Evolutionary conservation across 92 coral and sea anemone species (phyloP), one percentile per base, ranked within the genome.

Genomic region (Porites evermanni): DNA sequence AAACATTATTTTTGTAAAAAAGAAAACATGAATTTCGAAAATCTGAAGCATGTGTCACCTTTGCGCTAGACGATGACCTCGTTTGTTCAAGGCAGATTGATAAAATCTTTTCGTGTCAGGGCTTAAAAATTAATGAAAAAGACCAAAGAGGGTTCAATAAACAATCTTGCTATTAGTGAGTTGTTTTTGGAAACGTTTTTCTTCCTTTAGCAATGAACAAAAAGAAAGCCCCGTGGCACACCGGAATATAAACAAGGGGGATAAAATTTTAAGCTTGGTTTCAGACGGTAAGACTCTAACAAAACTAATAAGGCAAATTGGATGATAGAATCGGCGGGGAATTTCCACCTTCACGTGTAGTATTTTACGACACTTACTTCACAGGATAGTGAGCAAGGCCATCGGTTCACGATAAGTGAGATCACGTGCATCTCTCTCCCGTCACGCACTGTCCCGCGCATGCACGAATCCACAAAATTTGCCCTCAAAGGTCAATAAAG

Each of bases 271-370:
- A 17, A 53, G 65, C 44, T 54, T 54, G 74, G 74, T 61, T 56
- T 26, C 78, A 81, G 69, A 70, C 78, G 71, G 26, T 7, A 59
- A 81, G 67, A 81, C 86, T 32, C 67, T 18, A 70, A 70, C 56
- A 56, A 70, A 71, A 80, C 84, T 80, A 47, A 32, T 64, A 56
- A 26, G 38, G 86, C 69, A 56, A 47, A 74, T 81, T 70, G 23
- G 78, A 29, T 70, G 86, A 81, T 81, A n/a, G 50, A 70, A 81
- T 81, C 86, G 32, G 12, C 13, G 38, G 17, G 86, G 51, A 70
- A 26, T 47, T 1, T 58, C 11, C 58, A 70, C 21, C 53, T 26
- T 59, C 12, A 70, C 47, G 20, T 51, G 60, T 19, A 32, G 65
- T 53, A 47, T n/a, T 75, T 52, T 56, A 47, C 66, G 79, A 23